Conservation (phyloP, 2,113 vertebrate species). For the Gambusia holbrooki region DNA sequence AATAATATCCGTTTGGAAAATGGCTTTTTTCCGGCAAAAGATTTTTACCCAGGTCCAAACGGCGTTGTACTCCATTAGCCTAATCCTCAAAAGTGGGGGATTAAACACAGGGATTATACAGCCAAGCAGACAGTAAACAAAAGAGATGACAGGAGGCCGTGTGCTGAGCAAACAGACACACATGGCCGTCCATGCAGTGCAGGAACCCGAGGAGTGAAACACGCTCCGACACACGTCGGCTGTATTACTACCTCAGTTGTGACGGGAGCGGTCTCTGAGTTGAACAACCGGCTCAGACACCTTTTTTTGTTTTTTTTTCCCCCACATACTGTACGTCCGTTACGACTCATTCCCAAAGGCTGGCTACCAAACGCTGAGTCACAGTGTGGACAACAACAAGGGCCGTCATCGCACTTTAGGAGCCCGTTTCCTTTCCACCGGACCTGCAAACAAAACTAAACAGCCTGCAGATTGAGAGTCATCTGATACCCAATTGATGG, state of each 20-base stretch:
- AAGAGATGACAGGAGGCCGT: conserved; percentile 30
- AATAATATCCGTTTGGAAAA: conserved; percentile 7
- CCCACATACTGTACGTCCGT: conserved; percentile 22
- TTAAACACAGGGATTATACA: conserved; percentile 60
- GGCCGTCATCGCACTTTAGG: conserved; percentile 15
- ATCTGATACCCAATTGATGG: not conserved
- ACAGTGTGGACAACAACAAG: conserved; percentile 31
- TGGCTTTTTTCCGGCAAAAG: conserved; percentile 6
- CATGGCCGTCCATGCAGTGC: conserved; percentile 23
- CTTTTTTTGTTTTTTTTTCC: not conserved
- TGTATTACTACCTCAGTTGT: conserved; percentile 4
- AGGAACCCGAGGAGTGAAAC: not conserved
- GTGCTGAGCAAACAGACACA: conserved; percentile 29
- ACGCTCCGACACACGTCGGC: not conserved
- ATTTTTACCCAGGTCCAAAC: conserved; percentile 20
- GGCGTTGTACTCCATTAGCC: conserved; percentile 26
- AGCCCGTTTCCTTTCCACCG: conserved; percentile 25
- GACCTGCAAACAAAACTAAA: conserved; percentile 21
- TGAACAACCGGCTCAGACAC: conserved; percentile 39
- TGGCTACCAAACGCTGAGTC: conserved; percentile 47
- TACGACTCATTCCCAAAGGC: conserved; percentile 55
- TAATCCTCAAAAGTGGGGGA: conserved; percentile 50
- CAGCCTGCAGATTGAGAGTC: not conserved
- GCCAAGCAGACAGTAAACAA: conserved; percentile 53
- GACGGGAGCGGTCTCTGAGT: conserved; percentile 31